Evolutionary conservation across 92 coral and sea anemone species (phyloP), one percentile per base, ranked within the genome.

Genomic region (Hydrozoanthus gracilis): DNA sequence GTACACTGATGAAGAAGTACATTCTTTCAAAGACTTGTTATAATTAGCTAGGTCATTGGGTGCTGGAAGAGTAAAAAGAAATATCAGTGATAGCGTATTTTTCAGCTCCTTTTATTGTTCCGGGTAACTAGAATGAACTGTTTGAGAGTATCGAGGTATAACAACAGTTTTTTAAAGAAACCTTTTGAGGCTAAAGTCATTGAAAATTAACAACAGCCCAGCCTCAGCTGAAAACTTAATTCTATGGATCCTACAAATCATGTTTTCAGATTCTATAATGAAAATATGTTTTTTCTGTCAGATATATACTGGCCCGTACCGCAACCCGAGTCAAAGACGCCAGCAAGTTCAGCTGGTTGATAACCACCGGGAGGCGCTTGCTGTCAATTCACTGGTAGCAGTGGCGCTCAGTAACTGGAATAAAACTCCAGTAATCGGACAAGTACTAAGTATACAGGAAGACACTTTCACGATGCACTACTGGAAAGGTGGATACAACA

Each of bases 251-350:
- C 11, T 52, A 52, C 11, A 52, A 52, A 52, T 52, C 60, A 11
- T 52, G 60, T 52, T 52, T 52, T 52, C 60, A 52, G 60, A 52
- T n/a, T 66, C 20, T 66, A 12, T 8, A 13, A 4, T 66, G 20
- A 66, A 62, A 51, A 27, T 66, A n/a, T 84, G 17, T 60, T 6
- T 45, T 14, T 14, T 51, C n/a, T 18, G 27, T n/a, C 62, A 89
- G 92, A 78, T 86, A n/a, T 89, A 89, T 64, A 67, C 89, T 51
- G 92, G 89, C 7, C 82, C 82, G 2, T 86, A 86, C 76, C 69
- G 89, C 51, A 86, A 64, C 13, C 92, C 87, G 61, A 54, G 62
- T 20, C 64, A 89, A 79, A 68, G 89, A 79, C 76, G 7, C 17
- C 85, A 74, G 39, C 87, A 71, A 4, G 89, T 89, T 1, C 82